These are phyloP conservation scores for Brachylomia viminalis DNA, from an alignment of 2,888 invertebrate genomes.

Conservation along the genomic window DNA sequence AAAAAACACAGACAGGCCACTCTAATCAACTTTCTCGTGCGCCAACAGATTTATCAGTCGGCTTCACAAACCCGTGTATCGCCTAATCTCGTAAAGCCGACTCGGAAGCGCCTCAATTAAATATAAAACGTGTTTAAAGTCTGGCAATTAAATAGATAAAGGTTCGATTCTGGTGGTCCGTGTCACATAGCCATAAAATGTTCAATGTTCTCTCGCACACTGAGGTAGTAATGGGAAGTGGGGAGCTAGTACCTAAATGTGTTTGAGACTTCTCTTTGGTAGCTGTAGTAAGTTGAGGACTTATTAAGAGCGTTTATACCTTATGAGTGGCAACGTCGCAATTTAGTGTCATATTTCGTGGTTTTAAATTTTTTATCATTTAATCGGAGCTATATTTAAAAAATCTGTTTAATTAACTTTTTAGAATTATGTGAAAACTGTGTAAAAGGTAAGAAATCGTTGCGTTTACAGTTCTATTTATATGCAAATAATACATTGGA, in stretches of 20 bases:
- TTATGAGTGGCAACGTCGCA: too few relatives aligned
- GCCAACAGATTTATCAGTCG: constrained; percentile 40
- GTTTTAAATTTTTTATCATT: too few relatives aligned
- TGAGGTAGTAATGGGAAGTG: background rate
- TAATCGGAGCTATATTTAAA: too few relatives aligned
- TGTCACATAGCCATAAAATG: constrained; percentile 42
- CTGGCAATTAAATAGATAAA: constrained; percentile 87
- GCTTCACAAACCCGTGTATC: constrained; percentile 65
- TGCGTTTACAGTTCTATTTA: too few relatives aligned
- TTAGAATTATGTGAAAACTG: too few relatives aligned
- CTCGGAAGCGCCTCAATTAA: constrained; percentile 85
- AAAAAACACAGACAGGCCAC: constrained; percentile 5
- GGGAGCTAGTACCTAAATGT: background rate
- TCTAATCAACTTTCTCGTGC: constrained; percentile 52
- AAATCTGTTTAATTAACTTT: too few relatives aligned
- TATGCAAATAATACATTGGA: too few relatives aligned
- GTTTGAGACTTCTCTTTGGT: background rate
- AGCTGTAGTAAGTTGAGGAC: background rate
- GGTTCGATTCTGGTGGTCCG: constrained; percentile 85
- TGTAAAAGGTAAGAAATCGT: too few relatives aligned
- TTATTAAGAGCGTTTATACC: too few relatives aligned
- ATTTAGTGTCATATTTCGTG: too few relatives aligned
- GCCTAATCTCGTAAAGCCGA: constrained; percentile 78
- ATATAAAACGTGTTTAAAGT: constrained; percentile 84
- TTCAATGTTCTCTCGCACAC: background rate